A percentile compares a stretch with the other conserved stretches of the same genome.
phyloP scores from a whole-genome alignment of 2,797 vertebrate genomes.

The Aeoliscus strigatus region DNA sequence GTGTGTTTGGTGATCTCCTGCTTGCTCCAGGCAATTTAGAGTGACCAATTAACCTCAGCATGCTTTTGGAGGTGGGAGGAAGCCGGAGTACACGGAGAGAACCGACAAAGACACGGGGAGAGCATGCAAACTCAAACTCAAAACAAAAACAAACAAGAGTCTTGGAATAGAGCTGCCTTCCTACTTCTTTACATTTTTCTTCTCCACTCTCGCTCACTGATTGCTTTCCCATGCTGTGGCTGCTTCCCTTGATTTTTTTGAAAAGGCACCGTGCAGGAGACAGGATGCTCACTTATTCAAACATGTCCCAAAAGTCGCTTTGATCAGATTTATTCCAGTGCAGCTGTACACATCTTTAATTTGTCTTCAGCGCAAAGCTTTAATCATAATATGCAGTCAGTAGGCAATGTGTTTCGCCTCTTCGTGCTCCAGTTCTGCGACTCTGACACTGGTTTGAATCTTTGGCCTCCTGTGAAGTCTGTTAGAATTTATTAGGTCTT shows the following conservation, averaged over 20 bases:
- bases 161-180: constrained; percentile 26
- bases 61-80: too few species aligned
- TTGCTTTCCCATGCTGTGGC: constrained; percentile 51
- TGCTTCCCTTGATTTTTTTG: constrained; percentile 25
- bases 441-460: neutral
- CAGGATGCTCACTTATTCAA: constrained; percentile 34
- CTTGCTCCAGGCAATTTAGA: too few species aligned
- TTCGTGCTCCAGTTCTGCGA: neutral
- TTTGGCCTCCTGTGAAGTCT: constrained; percentile 2
- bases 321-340: constrained; percentile 48
- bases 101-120: too few species aligned
- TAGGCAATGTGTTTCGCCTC: constrained; percentile 14
- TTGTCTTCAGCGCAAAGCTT: constrained; percentile 24
- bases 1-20: too few species aligned
- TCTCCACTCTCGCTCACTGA: constrained; percentile 25
- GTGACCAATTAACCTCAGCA: too few species aligned
- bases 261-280: constrained; percentile 21
- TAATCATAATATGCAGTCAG: constrained; percentile 23
- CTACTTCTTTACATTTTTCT: constrained; percentile 20
- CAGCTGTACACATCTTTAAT: constrained; percentile 40
- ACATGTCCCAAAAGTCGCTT: constrained; percentile 23
- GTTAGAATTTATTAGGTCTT: constrained; percentile 4
- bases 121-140: constrained; percentile 15
- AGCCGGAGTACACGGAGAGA: too few species aligned
- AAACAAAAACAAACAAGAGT: constrained; percentile 7